phyloP scores from a whole-genome alignment of 2,888 invertebrate species.

The Torymus tubicola region DNA sequence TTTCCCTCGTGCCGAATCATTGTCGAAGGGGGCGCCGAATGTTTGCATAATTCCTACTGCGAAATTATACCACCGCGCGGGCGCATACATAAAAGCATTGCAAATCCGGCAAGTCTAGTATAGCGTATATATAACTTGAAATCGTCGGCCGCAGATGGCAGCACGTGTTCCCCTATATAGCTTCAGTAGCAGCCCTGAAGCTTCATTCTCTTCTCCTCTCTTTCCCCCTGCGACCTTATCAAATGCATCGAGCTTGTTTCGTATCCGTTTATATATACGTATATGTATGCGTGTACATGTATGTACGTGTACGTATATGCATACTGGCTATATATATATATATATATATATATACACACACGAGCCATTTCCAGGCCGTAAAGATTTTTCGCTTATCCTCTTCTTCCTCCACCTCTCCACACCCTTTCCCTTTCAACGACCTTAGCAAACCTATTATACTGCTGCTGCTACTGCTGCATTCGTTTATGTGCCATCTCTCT shows the following conservation, averaged over 20 bases:
- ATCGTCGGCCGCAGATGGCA: slow-evolving; percentile 23
- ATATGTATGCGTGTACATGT: not conserved
- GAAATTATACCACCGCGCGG: slow-evolving; percentile 15
- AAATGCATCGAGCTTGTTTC: not conserved
- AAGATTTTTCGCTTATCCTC: slow-evolving; percentile 9
- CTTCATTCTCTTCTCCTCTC: not conserved
- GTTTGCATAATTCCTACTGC: slow-evolving; percentile 4
- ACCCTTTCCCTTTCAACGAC: slow-evolving; percentile 17
- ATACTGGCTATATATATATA: not conserved
- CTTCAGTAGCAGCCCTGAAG: too few relatives aligned
- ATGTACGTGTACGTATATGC: not conserved
- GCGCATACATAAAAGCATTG: slow-evolving; percentile 1
- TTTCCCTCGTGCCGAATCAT: too few relatives aligned
- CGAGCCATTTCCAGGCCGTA: not conserved
- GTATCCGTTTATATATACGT: too few relatives aligned
- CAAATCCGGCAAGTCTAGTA: not conserved
- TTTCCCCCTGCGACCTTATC: slow-evolving; percentile 8
- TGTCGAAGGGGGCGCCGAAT: too few relatives aligned
- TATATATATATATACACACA: not conserved
- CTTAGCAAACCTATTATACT: not conserved
- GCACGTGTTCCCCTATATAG: not conserved
- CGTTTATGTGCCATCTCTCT: too few relatives aligned
- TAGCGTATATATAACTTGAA: not conserved
- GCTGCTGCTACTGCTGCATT: too few relatives aligned
- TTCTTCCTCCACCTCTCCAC: too few relatives aligned